A percentile compares a stretch with the other conserved stretches of the same genome.
phyloP scores from a whole-genome alignment of 2,888 invertebrate species.

The Pheosia tremula region DNA sequence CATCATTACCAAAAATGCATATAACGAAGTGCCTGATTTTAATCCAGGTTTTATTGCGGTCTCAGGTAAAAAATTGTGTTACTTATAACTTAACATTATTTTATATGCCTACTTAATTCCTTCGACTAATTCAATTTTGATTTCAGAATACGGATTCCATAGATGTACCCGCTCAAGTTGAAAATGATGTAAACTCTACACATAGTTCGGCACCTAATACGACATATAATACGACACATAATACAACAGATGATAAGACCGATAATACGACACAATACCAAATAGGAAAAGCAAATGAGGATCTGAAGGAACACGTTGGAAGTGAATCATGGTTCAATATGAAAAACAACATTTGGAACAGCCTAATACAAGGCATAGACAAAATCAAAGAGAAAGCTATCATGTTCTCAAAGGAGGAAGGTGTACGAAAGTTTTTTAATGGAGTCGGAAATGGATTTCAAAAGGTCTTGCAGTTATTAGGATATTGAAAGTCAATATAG shows the following conservation, averaged over 20 bases:
- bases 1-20: background rate
- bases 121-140: background rate
- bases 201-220: too few relatives aligned
- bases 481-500: background rate
- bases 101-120: background rate
- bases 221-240: too few relatives aligned
- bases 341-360: background rate
- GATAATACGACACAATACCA: too few relatives aligned
- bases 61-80: background rate
- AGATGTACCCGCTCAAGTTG: background rate
- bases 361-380: background rate
- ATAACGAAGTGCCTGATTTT: background rate
- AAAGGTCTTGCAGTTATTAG: background rate
- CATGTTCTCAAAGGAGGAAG: background rate
- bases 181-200: background rate
- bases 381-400: background rate
- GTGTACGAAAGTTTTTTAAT: background rate
- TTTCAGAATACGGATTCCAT: background rate
- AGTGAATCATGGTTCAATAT: background rate
- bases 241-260: too few relatives aligned
- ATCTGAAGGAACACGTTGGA: background rate
- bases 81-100: background rate
- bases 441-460: background rate
- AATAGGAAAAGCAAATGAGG: background rate
- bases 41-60: background rate